These are phyloP conservation scores for Bufo bufo DNA, from an alignment of 2,113 vertebrate species.

Conservation along the genomic window DNA sequence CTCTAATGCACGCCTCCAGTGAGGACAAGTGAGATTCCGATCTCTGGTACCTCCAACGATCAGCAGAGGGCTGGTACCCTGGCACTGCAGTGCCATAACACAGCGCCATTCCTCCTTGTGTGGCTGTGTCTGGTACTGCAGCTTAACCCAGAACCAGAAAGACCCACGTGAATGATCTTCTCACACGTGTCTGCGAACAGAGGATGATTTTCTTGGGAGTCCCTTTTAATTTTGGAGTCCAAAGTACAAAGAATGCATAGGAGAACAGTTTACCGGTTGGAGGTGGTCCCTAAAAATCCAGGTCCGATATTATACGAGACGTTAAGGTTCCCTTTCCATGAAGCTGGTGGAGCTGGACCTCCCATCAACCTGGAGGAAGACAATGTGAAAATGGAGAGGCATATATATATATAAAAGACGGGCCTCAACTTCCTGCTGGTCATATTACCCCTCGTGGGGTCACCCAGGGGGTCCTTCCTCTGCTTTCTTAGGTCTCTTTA, in stretches of 20 bases:
- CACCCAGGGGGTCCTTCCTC: too few species aligned
- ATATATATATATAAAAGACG: not conserved
- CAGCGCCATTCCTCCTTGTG: too few species aligned
- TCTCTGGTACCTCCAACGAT: too few species aligned
- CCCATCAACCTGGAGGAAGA: constrained; percentile 81
- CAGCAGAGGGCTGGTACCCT: too few species aligned
- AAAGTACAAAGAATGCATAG: not conserved
- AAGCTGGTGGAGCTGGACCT: constrained; percentile 76
- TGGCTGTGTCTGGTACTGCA: too few species aligned
- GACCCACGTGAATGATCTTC: not conserved
- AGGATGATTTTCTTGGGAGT: not conserved
- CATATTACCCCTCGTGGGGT: too few species aligned
- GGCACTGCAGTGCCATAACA: too few species aligned
- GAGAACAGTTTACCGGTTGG: constrained; percentile 73
- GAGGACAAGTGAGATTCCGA: too few species aligned
- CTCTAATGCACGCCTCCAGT: too few species aligned
- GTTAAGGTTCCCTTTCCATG: constrained; percentile 89
- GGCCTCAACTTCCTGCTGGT: too few species aligned
- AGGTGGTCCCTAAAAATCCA: constrained; percentile 75
- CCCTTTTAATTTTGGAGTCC: not conserved
- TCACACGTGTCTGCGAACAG: not conserved
- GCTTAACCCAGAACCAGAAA: too few species aligned
- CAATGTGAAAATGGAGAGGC: not conserved
- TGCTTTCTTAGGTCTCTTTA: too few species aligned
- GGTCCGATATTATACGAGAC: constrained; percentile 88